Evolutionary conservation across 1,140 invertebrate genomes (phyloP), one percentile per base, ranked within the genome.

Genomic region (Luehdorfia chinensis): DNA sequence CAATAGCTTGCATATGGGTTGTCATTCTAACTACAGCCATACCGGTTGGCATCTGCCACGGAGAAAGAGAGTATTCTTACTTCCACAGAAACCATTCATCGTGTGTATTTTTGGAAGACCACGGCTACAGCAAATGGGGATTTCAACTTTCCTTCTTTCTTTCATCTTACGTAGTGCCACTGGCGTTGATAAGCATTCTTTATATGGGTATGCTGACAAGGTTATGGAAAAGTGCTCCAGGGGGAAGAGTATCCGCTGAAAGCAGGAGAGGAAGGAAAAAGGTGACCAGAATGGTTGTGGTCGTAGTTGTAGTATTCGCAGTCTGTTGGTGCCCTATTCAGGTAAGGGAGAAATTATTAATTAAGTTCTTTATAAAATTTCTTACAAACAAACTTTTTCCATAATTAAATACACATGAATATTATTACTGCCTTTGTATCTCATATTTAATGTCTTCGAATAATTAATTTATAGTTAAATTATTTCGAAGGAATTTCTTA

Each of bases 281-380:
- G 50, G 97, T 98, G 0, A 98, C 97, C 0, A 89, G 95, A 50
- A 94, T 99, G 92, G 96, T 99, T 4, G 90, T 98, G 23, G 94
- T 97, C 12, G 96, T 99, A 8, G 96, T 98, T 0, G 92, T 96
- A 12, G 96, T 97, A 18, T 98, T 98, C 78, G 97, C 97, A 5
- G 88, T 97, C 21, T 98, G 97, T 85, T 99, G 97, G 97, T 93
- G 94, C 61, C 97, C 97, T 1, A 95, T 98, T 67, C 97, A 98
- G 89, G 93, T 96, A 54, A 90, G n/a, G n/a, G n/a, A n/a, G n/a
- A n/a, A n/a, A n/a, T n/a, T n/a, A n/a, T n/a, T n/a, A n/a, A n/a
- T n/a, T n/a, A n/a, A n/a, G n/a, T n/a, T n/a, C n/a, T n/a, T n/a
- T n/a, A n/a, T n/a, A n/a, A n/a, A n/a, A n/a, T n/a, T n/a, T n/a